A percentile compares a stretch with the other conserved stretches of the same genome.
These are phyloP conservation scores for Bombus pyrosoma DNA, from an alignment of 1,140 invertebrate species.

Conservation along the genomic window DNA sequence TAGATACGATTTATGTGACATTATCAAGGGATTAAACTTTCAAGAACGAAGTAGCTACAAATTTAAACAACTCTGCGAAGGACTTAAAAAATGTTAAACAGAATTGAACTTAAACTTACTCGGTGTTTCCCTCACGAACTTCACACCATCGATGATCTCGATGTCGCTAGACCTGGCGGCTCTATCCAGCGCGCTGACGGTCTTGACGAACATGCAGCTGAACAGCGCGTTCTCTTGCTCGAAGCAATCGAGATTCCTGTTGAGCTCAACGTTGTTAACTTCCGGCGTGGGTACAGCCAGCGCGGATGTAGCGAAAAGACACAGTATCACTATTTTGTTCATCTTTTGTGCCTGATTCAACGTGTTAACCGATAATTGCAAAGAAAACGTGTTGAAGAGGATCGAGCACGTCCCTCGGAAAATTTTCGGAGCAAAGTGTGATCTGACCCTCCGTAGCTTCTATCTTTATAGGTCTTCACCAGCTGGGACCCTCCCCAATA, in stretches of 20 bases:
- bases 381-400: not conserved
- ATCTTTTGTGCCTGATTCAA: slow-evolving; percentile 56
- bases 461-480: slow-evolving; percentile 80
- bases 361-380: not conserved
- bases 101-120: slow-evolving; percentile 67
- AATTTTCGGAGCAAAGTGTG: slow-evolving; percentile 81
- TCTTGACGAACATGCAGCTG: slow-evolving; percentile 85
- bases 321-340: slow-evolving; percentile 73
- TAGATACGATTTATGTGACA: too few relatives aligned
- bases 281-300: slow-evolving; percentile 70
- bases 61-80: not conserved
- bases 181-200: slow-evolving; percentile 83
- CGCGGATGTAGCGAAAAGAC: slow-evolving; percentile 72
- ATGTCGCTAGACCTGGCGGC: slow-evolving; percentile 84
- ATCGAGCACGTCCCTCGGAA: slow-evolving; percentile 64
- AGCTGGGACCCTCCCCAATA: slow-evolving; percentile 65
- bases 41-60: not conserved
- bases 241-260: slow-evolving; percentile 72
- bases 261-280: slow-evolving; percentile 8
- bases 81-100: not conserved
- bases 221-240: slow-evolving; percentile 81
- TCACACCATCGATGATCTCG: slow-evolving; percentile 84
- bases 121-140: slow-evolving; percentile 82
- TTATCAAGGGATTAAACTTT: not conserved
- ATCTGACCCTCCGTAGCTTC: slow-evolving; percentile 76